phyloP scores from a whole-genome alignment of 2,113 vertebrate genomes.

The Enhydra lutris region DNA sequence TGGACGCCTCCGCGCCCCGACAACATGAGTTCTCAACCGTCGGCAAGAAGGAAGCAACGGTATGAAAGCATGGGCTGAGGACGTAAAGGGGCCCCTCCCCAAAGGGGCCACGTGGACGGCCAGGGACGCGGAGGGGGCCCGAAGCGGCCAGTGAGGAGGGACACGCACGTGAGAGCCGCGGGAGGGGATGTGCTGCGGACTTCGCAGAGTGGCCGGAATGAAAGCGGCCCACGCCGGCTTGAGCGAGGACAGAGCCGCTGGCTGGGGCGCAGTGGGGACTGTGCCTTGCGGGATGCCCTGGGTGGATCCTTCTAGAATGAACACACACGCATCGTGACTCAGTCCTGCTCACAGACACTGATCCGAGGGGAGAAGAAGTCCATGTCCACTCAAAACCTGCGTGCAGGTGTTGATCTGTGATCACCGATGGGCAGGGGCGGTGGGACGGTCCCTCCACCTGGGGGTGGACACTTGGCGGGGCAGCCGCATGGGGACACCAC shows the following conservation, averaged over 20 bases:
- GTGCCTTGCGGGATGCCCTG: rapidly evolving
- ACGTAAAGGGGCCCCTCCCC: neutral
- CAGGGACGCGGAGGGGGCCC: too few relatives aligned
- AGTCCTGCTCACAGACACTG: neutral
- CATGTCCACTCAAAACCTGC: too few relatives aligned
- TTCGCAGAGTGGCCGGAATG: neutral
- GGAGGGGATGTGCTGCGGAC: too few relatives aligned
- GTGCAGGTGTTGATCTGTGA: neutral
- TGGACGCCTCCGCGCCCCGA: rapidly evolving
- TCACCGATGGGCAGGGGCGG: rapidly evolving
- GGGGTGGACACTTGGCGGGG: neutral
- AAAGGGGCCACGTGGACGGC: neutral
- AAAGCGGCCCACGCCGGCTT: too few relatives aligned
- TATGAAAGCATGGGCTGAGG: neutral
- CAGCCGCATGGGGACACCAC: neutral
- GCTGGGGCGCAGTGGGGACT: too few relatives aligned
- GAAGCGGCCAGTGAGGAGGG: neutral
- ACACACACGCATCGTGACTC: rapidly evolving
- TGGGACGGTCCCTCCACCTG: neutral
- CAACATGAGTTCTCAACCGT: neutral
- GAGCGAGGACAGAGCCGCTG: too few relatives aligned
- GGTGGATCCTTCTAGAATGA: neutral
- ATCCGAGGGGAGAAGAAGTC: neutral
- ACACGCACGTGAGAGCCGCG: neutral
- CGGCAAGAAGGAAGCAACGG: neutral